Conservation (phyloP, 37 sponge, comb jelly and placozoan genomes). For the Ephydatia muelleri region DNA sequence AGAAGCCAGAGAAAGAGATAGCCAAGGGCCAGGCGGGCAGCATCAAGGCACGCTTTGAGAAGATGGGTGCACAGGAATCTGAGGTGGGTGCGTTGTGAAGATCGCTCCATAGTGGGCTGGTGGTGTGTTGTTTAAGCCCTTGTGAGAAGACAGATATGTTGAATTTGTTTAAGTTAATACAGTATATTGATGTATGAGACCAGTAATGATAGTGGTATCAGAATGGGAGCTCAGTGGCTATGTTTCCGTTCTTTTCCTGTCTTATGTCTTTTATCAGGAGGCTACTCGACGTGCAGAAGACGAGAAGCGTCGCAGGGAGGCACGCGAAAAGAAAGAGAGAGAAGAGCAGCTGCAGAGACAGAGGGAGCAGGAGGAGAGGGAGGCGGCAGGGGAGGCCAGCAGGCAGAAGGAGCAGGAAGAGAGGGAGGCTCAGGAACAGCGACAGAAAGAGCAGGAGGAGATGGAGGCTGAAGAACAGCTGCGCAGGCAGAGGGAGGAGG, state of each 20-base stretch:
- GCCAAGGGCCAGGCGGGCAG: slow-evolving; percentile 67
- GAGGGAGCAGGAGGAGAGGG: slow-evolving; percentile 27
- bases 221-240: not conserved
- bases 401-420: not conserved
- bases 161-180: not conserved
- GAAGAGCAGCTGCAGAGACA: slow-evolving; percentile 23
- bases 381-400: not conserved
- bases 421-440: not conserved
- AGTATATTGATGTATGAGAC: not conserved
- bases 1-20: not conserved
- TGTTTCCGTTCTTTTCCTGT: too few species aligned
- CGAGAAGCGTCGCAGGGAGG: slow-evolving; percentile 50
- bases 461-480: slow-evolving; percentile 11
- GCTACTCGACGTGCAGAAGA: slow-evolving; percentile 43
- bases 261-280: slow-evolving; percentile 4
- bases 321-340: slow-evolving; percentile 55
- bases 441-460: not conserved
- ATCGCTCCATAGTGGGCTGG: not conserved
- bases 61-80: slow-evolving; percentile 62
- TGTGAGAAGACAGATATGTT: not conserved
- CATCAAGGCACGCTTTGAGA: slow-evolving; percentile 74
- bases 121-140: not conserved
- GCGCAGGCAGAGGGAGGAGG: slow-evolving; percentile 4
- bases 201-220: not conserved
- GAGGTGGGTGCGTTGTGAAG: slow-evolving; percentile 32